These are phyloP conservation scores for Malacosoma neustria DNA, from an alignment of 2,888 invertebrate genomes.

Conservation along the genomic window DNA sequence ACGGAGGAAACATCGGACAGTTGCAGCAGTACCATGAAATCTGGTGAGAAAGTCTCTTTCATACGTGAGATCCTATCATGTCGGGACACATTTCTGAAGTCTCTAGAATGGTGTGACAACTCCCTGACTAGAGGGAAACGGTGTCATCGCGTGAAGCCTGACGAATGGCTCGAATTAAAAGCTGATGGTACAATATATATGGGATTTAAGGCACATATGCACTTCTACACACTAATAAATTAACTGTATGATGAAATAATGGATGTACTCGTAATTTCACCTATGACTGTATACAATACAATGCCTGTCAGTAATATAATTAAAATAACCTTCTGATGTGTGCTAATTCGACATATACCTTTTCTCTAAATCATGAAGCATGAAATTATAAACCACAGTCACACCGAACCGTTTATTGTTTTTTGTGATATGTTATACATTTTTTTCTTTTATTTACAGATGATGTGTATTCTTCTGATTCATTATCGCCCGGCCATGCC, in stretches of 20 bases:
- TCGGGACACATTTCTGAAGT: slow-evolving; percentile 58
- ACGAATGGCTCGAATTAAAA: slow-evolving; percentile 57
- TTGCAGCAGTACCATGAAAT: slow-evolving; percentile 40
- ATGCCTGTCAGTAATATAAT: too few species aligned
- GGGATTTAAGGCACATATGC: slow-evolving; percentile 12
- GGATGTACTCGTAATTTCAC: too few species aligned
- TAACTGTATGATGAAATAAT: too few species aligned
- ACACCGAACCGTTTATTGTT: too few species aligned
- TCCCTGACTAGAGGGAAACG: slow-evolving; percentile 59
- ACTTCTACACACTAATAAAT: neutral
- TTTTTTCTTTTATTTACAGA: slow-evolving; percentile 45
- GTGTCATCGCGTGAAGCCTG: slow-evolving; percentile 47
- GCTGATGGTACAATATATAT: slow-evolving; percentile 42
- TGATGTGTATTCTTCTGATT: slow-evolving; percentile 74
- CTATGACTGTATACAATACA: too few species aligned
- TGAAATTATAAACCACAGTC: too few species aligned
- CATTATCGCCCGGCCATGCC: slow-evolving; percentile 51
- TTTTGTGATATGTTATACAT: too few species aligned
- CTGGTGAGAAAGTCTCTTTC: slow-evolving; percentile 65
- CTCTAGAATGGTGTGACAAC: slow-evolving; percentile 68
- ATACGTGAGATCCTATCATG: slow-evolving; percentile 58
- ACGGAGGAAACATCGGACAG: slow-evolving; percentile 29
- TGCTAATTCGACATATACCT: too few species aligned
- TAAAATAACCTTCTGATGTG: too few species aligned
- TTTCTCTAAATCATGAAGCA: too few species aligned